Evolutionary conservation across 2,888 invertebrate species (phyloP), one percentile per base, ranked within the genome.

Genomic region (Xestia c-nigrum): DNA sequence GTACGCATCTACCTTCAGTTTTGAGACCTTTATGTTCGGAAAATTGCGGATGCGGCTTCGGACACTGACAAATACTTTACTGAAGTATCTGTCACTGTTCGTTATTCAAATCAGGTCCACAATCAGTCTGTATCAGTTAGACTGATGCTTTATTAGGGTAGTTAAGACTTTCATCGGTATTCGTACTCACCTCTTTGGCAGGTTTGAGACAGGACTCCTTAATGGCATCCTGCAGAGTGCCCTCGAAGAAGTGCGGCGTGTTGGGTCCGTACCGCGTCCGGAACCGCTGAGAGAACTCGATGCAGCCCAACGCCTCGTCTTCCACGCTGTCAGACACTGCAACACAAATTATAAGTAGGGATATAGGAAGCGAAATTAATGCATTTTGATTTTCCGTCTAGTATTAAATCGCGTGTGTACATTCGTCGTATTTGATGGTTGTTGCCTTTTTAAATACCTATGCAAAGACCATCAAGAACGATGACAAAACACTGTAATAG

Each of bases 161-260:
- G n/a, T 55, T 10, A 55, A 31, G 59, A 19, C 38, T 61, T 38
- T 3, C 16, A 31, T 16, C 21, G 2, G 38, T 19, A 55, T 0
- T 57, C 24, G 24, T 38, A 64, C 24, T 38, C 4, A 99, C 99
- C 96, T 99, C 99, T 97, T 98, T 98, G 77, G 99, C 99, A 79
- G 99, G 98, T 95, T 98, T 98, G 87, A 98, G 97, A 93, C 99
- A 98, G 46, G 99, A 98, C 94, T 99, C 99, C 93, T 98, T 98
- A 80, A 99, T 97, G 68, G 99, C 99, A 94, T 99, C 98, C 86
- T 99, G 99, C 77, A 99, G 97, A 47, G 98, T 98, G 59, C 99
- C 99, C 89, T 98, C 98, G 95, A 98, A 99, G 96, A 99, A 99
- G 89, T 98, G 97, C 4, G 99, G 99, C 94, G 98, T 98, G 89